Conservation (phyloP, 2,113 vertebrate species). For the Rhinichthys klamathensis region DNA sequence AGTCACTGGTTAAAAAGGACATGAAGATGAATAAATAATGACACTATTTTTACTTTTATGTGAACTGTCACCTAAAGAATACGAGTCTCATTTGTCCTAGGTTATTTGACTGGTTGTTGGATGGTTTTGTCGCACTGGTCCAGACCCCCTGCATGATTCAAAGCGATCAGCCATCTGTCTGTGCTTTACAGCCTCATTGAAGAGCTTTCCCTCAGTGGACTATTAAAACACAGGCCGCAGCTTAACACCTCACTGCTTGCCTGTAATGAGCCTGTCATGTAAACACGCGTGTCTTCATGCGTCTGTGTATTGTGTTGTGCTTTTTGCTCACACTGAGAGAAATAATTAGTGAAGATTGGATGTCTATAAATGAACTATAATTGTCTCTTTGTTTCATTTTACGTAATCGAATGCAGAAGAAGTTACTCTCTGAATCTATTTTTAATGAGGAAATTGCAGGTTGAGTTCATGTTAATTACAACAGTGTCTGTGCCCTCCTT, state of each 20-base stretch:
- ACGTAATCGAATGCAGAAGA: background rate
- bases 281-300: background rate
- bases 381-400: background rate
- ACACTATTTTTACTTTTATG: background rate
- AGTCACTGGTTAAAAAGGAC: background rate
- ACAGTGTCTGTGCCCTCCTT: background rate
- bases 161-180: slow-evolving; percentile 30
- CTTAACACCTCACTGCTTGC: slow-evolving; percentile 16
- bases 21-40: background rate
- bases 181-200: background rate
- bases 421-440: background rate
- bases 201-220: slow-evolving; percentile 17
- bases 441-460: slow-evolving; percentile 27
- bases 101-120: background rate
- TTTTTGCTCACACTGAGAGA: background rate
- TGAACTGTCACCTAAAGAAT: background rate
- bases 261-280: slow-evolving; percentile 29
- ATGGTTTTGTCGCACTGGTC: background rate
- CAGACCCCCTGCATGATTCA: slow-evolving; percentile 8
- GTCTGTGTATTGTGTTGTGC: background rate
- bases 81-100: background rate
- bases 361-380: background rate
- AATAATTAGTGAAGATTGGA: background rate
- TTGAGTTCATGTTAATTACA: slow-evolving; percentile 13
- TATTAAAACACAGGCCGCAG: slow-evolving; percentile 15